Percentiles rank a stretch among this genome's conserved stretches.
Evolutionary conservation across 2,888 invertebrate genomes (phyloP).

Genomic region (Pharmacophagus antenor): DNA sequence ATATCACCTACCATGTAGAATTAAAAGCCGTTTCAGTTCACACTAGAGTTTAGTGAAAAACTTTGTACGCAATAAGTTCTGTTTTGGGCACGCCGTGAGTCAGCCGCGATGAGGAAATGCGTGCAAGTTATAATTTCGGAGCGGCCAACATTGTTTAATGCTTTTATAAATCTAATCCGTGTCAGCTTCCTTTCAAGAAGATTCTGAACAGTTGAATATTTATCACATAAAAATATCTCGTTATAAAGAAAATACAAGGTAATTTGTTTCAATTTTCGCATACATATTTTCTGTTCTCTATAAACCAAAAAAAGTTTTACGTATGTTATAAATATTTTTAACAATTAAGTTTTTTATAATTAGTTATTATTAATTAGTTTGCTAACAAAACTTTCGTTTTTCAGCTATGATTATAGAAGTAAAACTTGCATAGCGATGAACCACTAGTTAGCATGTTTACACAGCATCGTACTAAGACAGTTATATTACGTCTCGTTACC

Average conservation of each 20-base stretch:
- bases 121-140: slow-evolving; percentile 76
- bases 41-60: slow-evolving; percentile 32
- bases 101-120: slow-evolving; percentile 77
- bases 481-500: too few species aligned
- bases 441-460: background rate
- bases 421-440: too few species aligned
- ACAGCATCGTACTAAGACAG: background rate
- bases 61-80: slow-evolving; percentile 72
- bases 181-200: slow-evolving; percentile 46
- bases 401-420: too few species aligned
- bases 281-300: too few species aligned
- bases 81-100: slow-evolving; percentile 75
- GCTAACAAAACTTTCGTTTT: too few species aligned
- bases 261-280: too few species aligned
- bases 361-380: too few species aligned
- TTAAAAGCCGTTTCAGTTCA: slow-evolving; percentile 42
- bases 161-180: slow-evolving; percentile 64
- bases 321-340: too few species aligned
- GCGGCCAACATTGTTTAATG: slow-evolving; percentile 72
- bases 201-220: slow-evolving; percentile 37
- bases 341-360: too few species aligned
- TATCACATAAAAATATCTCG: slow-evolving; percentile 1
- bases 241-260: background rate
- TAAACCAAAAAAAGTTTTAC: too few species aligned
- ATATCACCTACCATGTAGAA: slow-evolving; percentile 27